These are phyloP conservation scores for Phalacrocorax aristotelis DNA, from an alignment of 2,113 vertebrate species.

Conservation along the genomic window DNA sequence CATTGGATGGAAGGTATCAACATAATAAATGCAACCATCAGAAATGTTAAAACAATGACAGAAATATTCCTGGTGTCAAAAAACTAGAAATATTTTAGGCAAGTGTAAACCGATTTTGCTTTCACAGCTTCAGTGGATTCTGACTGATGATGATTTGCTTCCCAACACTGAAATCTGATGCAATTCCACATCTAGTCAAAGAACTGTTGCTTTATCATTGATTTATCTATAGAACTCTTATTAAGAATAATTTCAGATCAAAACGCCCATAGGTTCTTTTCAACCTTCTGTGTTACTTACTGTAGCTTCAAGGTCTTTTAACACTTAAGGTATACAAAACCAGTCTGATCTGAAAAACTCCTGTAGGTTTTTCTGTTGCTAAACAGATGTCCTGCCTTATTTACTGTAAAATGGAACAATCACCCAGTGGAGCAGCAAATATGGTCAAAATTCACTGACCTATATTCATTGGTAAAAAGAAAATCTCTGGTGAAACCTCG, in stretches of 20 bases:
- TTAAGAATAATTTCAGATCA: slow-evolving; percentile 9
- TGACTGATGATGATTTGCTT: not conserved
- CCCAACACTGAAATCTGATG: not conserved
- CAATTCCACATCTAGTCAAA: not conserved
- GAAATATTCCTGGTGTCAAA: not conserved
- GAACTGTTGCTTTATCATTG: not conserved
- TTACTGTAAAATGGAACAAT: slow-evolving; percentile 53
- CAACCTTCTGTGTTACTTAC: not conserved
- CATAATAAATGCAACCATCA: not conserved
- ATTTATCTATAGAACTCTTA: not conserved
- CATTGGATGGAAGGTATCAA: not conserved
- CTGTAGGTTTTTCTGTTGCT: slow-evolving; percentile 32
- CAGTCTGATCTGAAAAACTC: not conserved
- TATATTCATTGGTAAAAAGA: slow-evolving; percentile 22
- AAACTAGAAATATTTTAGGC: not conserved
- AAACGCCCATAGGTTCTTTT: not conserved
- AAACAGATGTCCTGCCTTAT: slow-evolving; percentile 54
- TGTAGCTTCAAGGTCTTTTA: slow-evolving; percentile 33
- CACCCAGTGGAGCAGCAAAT: slow-evolving; percentile 23
- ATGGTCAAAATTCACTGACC: slow-evolving; percentile 42
- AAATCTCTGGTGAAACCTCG: not conserved
- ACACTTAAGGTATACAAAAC: slow-evolving; percentile 20
- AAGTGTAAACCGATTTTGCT: not conserved
- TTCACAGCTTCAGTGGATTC: not conserved
- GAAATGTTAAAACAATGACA: not conserved